Evolutionary conservation across 2,113 vertebrate genomes (phyloP), one percentile per base, ranked within the genome.

Genomic region (Callithrix jacchus): DNA sequence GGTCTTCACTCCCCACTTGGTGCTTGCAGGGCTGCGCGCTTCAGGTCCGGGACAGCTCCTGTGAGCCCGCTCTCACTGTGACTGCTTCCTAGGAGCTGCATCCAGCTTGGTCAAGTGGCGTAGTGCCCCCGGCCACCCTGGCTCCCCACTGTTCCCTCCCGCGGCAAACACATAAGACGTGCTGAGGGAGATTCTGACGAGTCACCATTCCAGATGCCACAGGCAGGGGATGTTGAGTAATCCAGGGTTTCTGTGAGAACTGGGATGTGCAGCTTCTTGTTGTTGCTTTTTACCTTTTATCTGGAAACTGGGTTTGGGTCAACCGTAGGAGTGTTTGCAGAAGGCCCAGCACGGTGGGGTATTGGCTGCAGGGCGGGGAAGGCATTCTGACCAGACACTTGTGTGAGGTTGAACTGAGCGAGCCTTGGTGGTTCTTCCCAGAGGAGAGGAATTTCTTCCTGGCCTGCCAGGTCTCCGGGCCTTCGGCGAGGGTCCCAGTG

Each of bases 251-350:
- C 1, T n/a, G 80, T 82, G 61, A 58, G 76, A 96, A 87, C 73
- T 87, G 40, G 56, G 58, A 77, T 32, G 37, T 17, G n/a, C 14
- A 32, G 83, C 70, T 73, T 79, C 58, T 6, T 0, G 17, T 68
- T 61, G 81, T 61, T 66, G 7, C 8, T 66, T 95, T 52, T 71
- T 74, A 16, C 18, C 42, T 58, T 80, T 76, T 94, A 80, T 56
- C 95, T 89, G 96, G 94, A 96, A 95, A 76, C 58, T 47, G 94
- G 96, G 82, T 93, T 92, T 96, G 89, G 91, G 97, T 74, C 52
- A 35, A 40, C n/a, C 27, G 2, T 0, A 74, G 91, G 74, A 89
- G 77, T 85, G 54, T 98, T 97, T 94, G 93, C 86, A 84, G 81
- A 97, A 80, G 89, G 76, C 91, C 68, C 87, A n/a, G 82, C 80